These are phyloP conservation scores for Tetheella fluctuosa DNA, from an alignment of 2,888 invertebrate species.

Conservation along the genomic window DNA sequence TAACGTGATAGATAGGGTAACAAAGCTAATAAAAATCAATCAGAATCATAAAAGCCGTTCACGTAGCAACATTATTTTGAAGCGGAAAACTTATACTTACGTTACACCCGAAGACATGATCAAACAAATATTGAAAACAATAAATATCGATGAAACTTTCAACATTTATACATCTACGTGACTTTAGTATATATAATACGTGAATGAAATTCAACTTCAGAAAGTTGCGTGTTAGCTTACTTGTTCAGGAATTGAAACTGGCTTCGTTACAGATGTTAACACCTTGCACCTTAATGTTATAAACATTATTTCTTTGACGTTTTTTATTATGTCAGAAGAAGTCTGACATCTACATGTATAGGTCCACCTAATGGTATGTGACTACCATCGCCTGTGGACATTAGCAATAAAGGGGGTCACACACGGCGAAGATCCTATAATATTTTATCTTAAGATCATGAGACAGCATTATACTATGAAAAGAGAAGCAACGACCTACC, in stretches of 20 bases:
- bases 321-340: too few species aligned
- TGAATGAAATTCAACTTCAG: neutral
- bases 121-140: slow-evolving; percentile 13
- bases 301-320: too few species aligned
- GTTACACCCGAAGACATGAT: slow-evolving; percentile 1
- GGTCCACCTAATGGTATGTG: too few species aligned
- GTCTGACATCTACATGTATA: too few species aligned
- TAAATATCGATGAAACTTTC: slow-evolving; percentile 12
- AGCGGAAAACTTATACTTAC: neutral
- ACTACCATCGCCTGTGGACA: too few species aligned
- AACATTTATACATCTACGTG: slow-evolving; percentile 8
- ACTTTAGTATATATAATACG: neutral
- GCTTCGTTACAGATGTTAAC: neutral
- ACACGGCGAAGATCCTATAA: too few species aligned
- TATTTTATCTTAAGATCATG: too few species aligned
- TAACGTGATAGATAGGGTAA: too few species aligned
- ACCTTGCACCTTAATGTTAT: neutral
- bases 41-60: neutral
- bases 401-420: too few species aligned
- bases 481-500: too few species aligned
- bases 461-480: too few species aligned
- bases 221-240: neutral
- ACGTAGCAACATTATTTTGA: slow-evolving; percentile 2
- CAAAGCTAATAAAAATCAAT: too few species aligned
- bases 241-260: neutral